These are phyloP conservation scores for Trachops cirrhosus DNA, from an alignment of 2,797 vertebrate genomes.

Conservation along the genomic window DNA sequence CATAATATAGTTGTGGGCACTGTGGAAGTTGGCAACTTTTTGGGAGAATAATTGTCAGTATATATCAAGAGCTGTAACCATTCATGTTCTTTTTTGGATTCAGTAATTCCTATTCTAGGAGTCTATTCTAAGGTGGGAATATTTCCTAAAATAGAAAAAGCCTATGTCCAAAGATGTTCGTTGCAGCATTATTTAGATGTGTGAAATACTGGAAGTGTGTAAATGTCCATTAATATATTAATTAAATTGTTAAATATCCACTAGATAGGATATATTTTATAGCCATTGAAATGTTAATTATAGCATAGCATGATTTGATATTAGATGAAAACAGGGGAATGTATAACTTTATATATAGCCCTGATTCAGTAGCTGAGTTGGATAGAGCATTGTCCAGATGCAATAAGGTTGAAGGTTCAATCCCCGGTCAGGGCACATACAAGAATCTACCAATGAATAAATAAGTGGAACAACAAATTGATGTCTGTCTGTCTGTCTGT, in stretches of 20 bases:
- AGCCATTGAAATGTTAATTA: slow-evolving; percentile 18
- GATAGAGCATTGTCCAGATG: too few relatives aligned
- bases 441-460: too few relatives aligned
- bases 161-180: not conserved
- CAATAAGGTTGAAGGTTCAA: too few relatives aligned
- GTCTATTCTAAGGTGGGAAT: not conserved
- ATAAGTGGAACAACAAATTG: too few relatives aligned
- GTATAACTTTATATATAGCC: not conserved
- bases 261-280: not conserved
- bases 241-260: slow-evolving; percentile 27
- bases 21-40: not conserved
- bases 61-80: not conserved
- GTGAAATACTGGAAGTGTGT: not conserved
- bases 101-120: not conserved
- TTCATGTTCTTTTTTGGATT: not conserved
- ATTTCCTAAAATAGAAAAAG: not conserved
- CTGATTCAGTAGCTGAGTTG: too few relatives aligned
- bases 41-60: not conserved
- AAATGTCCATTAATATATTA: not conserved
- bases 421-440: too few relatives aligned
- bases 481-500: too few relatives aligned
- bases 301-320: not conserved
- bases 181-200: slow-evolving; percentile 11
- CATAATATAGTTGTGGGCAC: not conserved
- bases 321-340: not conserved